Percentiles rank a stretch among this genome's conserved stretches.
Evolutionary conservation across 2,888 invertebrate genomes (phyloP).

Genomic region (Luffia ferchaultella): DNA sequence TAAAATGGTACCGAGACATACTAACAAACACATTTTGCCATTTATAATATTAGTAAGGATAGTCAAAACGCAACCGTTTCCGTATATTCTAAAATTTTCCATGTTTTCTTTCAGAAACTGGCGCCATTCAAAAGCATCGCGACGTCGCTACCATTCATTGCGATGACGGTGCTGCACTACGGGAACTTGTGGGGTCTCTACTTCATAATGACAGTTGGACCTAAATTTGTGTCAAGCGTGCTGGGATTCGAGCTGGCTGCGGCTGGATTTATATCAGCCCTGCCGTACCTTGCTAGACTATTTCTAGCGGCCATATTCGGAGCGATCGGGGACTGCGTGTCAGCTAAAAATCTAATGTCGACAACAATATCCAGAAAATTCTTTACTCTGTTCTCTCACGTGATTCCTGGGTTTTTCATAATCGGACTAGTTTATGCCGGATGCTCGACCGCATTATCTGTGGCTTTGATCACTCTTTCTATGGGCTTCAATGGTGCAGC

Average conservation of each 20-base stretch:
- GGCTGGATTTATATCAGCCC: constrained; percentile 73
- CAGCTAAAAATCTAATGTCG: constrained; percentile 41
- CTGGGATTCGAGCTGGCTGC: constrained; percentile 75
- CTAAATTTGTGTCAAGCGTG: constrained; percentile 76
- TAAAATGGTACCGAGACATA: neutral
- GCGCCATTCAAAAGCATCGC: constrained; percentile 72
- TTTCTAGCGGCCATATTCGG: constrained; percentile 76
- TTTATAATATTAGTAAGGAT: neutral
- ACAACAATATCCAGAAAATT: constrained; percentile 66
- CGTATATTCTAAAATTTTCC: too few species aligned
- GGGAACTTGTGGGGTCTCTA: constrained; percentile 81
- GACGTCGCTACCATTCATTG: constrained; percentile 73
- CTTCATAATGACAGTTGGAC: constrained; percentile 79
- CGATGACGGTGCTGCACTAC: constrained; percentile 72
- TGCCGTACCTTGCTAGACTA: constrained; percentile 76
- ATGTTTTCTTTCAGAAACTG: constrained; percentile 60
- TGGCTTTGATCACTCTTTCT: constrained; percentile 72
- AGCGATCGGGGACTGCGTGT: constrained; percentile 70
- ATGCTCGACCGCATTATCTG: constrained; percentile 68
- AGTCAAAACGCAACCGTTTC: neutral
- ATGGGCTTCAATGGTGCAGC: constrained; percentile 73
- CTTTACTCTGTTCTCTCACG: constrained; percentile 70
- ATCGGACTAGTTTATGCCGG: constrained; percentile 67
- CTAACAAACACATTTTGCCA: neutral
- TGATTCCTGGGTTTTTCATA: constrained; percentile 59